phyloP scores from a whole-genome alignment of 2,797 vertebrate species.

The Pantherophis vulpinus region DNA sequence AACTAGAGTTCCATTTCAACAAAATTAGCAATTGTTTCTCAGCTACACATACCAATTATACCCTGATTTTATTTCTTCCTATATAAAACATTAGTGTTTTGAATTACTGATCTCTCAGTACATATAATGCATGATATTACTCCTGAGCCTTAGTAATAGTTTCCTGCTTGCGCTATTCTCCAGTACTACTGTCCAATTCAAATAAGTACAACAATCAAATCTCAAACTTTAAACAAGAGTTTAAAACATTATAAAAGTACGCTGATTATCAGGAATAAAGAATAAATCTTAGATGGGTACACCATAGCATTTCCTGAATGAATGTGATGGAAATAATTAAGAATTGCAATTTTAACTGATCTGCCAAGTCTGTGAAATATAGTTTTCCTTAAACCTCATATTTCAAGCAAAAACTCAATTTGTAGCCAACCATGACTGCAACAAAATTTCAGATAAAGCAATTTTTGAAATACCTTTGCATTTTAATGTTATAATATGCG shows the following conservation, averaged over 20 bases:
- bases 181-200: neutral
- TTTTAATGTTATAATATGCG: neutral
- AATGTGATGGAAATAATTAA: neutral
- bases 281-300: neutral
- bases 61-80: neutral
- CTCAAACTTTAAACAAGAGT: neutral
- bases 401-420: neutral
- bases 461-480: neutral
- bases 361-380: neutral
- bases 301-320: neutral
- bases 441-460: neutral
- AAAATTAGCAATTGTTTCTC: neutral
- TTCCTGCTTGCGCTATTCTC: neutral
- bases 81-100: neutral
- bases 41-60: slow-evolving; percentile 16
- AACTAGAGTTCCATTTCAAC: slow-evolving; percentile 22
- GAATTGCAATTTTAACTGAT: neutral
- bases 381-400: neutral
- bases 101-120: neutral
- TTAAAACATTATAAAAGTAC: neutral
- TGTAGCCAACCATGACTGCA: neutral
- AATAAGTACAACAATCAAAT: neutral
- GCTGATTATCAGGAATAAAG: neutral
- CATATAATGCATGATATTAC: neutral
- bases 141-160: neutral